A percentile compares a stretch with the other conserved stretches of the same genome.
Conservation (phyloP, 2,113 vertebrate species). For the Neomonachus schauinslandi region DNA sequence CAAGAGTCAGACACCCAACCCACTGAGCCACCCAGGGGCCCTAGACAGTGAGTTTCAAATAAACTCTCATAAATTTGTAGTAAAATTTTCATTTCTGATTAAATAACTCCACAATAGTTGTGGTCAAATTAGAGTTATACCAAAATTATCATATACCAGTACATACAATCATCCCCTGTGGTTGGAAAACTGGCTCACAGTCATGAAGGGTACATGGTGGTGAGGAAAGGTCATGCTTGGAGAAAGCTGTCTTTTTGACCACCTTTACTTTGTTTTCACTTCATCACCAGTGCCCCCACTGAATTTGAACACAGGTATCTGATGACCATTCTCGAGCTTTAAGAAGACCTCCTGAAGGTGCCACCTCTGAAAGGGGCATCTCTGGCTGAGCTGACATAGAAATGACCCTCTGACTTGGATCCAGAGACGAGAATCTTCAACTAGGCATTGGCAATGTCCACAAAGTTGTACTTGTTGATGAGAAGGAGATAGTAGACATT, state of each 20-base stretch:
- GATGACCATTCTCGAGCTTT: slow-evolving; percentile 84
- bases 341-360: slow-evolving; percentile 86
- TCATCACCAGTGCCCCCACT: background rate
- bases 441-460: slow-evolving; percentile 85
- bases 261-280: background rate
- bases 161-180: background rate
- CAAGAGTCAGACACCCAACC: background rate
- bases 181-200: background rate
- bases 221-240: background rate
- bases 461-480: slow-evolving; percentile 84
- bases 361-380: slow-evolving; percentile 84
- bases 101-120: background rate
- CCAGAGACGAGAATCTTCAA: slow-evolving; percentile 90
- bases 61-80: background rate
- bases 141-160: background rate
- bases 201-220: background rate
- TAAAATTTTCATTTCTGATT: background rate
- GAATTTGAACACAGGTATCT: slow-evolving; percentile 79
- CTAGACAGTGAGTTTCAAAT: background rate
- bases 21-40: background rate
- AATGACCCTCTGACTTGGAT: slow-evolving; percentile 83
- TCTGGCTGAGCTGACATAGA: slow-evolving; percentile 83
- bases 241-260: slow-evolving; percentile 42
- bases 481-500: slow-evolving; percentile 89
- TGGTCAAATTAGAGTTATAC: background rate